These are phyloP conservation scores for Athripsodes cinereus DNA, from an alignment of 2,888 invertebrate genomes.

Conservation along the genomic window DNA sequence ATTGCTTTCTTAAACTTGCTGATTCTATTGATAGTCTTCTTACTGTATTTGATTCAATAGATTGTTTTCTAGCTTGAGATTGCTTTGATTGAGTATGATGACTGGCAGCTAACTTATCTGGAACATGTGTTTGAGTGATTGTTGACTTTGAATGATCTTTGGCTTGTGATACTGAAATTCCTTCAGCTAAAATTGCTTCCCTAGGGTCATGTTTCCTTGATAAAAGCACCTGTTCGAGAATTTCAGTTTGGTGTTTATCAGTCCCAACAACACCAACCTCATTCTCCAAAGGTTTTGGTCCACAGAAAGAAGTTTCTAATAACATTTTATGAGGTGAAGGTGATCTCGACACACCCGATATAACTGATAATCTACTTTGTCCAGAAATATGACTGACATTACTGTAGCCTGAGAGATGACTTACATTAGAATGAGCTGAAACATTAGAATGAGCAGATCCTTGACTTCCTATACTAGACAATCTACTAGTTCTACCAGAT, in stretches of 20 bases:
- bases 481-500: constrained; percentile 73
- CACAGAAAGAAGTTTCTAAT: constrained; percentile 86
- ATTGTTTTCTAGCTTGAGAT: constrained; percentile 11
- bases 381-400: constrained; percentile 28
- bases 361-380: constrained; percentile 39
- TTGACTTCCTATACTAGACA: constrained; percentile 78
- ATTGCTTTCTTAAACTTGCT: background rate
- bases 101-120: constrained; percentile 8
- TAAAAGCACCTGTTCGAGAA: constrained; percentile 51
- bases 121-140: background rate
- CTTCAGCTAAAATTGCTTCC: constrained; percentile 58
- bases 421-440: constrained; percentile 39
- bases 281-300: constrained; percentile 64
- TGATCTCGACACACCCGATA: constrained; percentile 58
- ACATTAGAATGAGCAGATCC: constrained; percentile 53
- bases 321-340: constrained; percentile 90
- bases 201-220: constrained; percentile 60
- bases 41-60: constrained; percentile 13
- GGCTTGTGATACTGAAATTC: constrained; percentile 45
- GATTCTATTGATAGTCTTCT: background rate
- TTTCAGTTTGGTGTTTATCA: constrained; percentile 49
- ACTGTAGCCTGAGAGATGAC: constrained; percentile 33
- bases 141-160: constrained; percentile 23
- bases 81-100: background rate
- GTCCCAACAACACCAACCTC: constrained; percentile 40